Conservation (phyloP, 1,140 invertebrate genomes). For the Bicyclus anynana region DNA sequence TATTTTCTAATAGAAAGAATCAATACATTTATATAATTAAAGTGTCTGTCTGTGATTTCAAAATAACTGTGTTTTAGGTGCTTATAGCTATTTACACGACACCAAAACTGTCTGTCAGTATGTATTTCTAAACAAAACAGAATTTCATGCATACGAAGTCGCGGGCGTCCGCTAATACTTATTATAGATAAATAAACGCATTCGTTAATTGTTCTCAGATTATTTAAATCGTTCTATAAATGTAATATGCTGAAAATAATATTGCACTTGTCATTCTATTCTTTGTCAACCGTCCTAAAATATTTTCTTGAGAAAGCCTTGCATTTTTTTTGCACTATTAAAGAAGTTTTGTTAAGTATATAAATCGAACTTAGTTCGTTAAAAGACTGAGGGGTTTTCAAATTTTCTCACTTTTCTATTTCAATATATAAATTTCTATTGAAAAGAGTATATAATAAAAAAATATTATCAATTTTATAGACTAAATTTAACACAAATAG, state of each 20-base stretch:
- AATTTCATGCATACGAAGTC: too few relatives aligned
- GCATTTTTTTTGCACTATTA: background rate
- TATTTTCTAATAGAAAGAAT: too few relatives aligned
- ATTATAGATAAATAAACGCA: too few relatives aligned
- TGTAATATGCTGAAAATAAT: too few relatives aligned
- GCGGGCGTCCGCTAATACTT: too few relatives aligned
- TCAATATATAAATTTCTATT: slow-evolving; percentile 38
- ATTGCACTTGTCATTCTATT: background rate
- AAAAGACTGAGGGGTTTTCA: slow-evolving; percentile 61
- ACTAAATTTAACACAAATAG: slow-evolving; percentile 21
- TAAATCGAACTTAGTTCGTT: slow-evolving; percentile 44
- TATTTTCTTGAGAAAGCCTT: background rate
- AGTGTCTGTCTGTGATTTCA: too few relatives aligned
- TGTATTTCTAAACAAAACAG: too few relatives aligned
- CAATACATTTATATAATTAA: too few relatives aligned
- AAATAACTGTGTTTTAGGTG: too few relatives aligned
- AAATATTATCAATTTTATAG: slow-evolving; percentile 22
- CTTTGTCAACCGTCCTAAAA: slow-evolving; percentile 36
- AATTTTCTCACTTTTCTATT: slow-evolving; percentile 61
- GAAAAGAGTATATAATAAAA: slow-evolving; percentile 17
- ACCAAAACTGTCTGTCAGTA: too few relatives aligned
- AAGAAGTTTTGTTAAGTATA: slow-evolving; percentile 19
- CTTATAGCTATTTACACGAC: too few relatives aligned
- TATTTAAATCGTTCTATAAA: background rate
- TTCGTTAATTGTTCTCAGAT: too few relatives aligned